Evolutionary conservation across 2,797 vertebrate species (phyloP).

Genomic region (Ceyx erithaca): DNA sequence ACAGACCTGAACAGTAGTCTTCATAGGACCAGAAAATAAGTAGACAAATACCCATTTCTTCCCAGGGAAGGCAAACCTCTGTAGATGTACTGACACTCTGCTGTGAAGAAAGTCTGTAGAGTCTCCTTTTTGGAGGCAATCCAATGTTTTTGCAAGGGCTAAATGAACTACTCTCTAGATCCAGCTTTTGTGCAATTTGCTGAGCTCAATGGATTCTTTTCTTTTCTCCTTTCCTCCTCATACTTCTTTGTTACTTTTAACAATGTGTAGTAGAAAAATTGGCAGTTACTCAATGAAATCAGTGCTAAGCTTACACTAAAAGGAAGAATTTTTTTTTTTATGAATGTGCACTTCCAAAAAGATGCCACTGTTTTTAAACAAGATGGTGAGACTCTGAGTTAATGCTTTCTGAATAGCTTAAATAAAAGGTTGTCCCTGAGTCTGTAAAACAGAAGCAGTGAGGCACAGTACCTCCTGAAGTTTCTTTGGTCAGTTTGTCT

Average conservation of each 20-base stretch:
- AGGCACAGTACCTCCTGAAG: constrained; percentile 48
- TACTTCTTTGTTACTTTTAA: constrained; percentile 69
- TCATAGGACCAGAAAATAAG: constrained; percentile 12
- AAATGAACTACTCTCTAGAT: constrained; percentile 60
- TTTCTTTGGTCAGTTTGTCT: constrained; percentile 41
- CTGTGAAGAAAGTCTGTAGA: constrained; percentile 49
- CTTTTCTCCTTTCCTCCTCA: constrained; percentile 44
- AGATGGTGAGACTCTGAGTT: constrained; percentile 55
- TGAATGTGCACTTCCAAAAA: constrained; percentile 62
- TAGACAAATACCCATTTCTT: constrained; percentile 53
- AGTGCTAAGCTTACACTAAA: constrained; percentile 64
- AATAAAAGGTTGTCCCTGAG: constrained; percentile 39
- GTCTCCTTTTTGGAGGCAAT: constrained; percentile 46
- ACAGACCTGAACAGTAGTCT: background rate
- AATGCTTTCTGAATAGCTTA: constrained; percentile 57
- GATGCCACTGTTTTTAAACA: constrained; percentile 59
- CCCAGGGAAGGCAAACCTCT: constrained; percentile 37
- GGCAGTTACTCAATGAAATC: constrained; percentile 69
- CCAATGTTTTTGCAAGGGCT: constrained; percentile 66
- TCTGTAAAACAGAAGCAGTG: constrained; percentile 53
- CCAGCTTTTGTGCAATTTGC: constrained; percentile 72
- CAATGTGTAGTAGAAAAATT: constrained; percentile 67
- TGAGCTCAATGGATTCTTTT: constrained; percentile 54
- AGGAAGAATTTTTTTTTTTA: constrained; percentile 25
- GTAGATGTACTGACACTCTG: constrained; percentile 7